Percentiles rank a stretch among this genome's conserved stretches.
Conservation (phyloP, 2,797 vertebrate species). For the Chiloscyllium punctatum region DNA sequence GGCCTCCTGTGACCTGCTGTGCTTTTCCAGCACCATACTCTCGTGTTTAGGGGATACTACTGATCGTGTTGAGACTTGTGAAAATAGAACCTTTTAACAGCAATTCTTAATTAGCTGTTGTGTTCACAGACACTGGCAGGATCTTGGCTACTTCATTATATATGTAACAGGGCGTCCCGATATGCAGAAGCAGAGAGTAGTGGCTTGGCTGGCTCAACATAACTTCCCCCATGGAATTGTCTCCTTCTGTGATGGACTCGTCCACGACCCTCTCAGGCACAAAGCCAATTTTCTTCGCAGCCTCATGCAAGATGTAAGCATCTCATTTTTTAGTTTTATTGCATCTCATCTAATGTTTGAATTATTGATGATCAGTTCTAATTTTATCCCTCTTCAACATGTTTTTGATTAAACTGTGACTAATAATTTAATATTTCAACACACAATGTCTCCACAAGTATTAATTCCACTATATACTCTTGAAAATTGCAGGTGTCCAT, state of each 20-base stretch:
- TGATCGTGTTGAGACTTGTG: background rate
- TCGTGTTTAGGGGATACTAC: background rate
- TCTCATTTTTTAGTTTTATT: background rate
- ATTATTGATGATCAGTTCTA: background rate
- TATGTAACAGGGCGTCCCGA: conserved; percentile 94
- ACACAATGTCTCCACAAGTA: background rate
- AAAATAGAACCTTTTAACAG: background rate
- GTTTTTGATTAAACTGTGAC: background rate
- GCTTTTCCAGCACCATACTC: too few species aligned
- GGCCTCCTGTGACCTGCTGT: too few species aligned
- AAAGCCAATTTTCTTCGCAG: conserved; percentile 93
- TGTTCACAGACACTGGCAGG: conserved; percentile 87
- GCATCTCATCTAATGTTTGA: background rate
- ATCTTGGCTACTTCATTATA: conserved; percentile 96
- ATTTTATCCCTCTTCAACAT: background rate
- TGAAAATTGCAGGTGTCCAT: conserved; percentile 68
- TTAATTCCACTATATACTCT: background rate
- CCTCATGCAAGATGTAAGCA: conserved; percentile 80
- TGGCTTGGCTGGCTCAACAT: conserved; percentile 97
- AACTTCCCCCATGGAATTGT: conserved; percentile 97
- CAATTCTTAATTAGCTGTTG: background rate
- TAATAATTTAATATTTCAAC: background rate
- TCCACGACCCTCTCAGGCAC: conserved; percentile 92
- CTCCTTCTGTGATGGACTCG: conserved; percentile 93
- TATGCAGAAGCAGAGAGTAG: conserved; percentile 99